Base-by-base conservation (phyloP, 2,797 vertebrate genomes). In the Dryobates pubescens region DNA sequence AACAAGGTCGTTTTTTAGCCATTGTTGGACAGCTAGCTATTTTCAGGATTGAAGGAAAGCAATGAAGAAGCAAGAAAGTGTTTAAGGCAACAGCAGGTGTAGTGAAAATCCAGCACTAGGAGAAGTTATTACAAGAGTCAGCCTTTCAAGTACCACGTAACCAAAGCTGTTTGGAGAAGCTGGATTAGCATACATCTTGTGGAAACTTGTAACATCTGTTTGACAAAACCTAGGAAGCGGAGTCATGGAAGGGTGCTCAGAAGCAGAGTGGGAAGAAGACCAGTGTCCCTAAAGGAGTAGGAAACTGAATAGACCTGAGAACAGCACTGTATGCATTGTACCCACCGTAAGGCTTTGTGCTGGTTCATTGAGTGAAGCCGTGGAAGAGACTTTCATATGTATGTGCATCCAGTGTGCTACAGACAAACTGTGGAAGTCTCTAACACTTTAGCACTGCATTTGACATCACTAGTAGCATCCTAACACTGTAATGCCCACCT, bases 251-350 rank as follows among this genome's bases (percentile, higher is more conserved):
- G 18, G 8, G 3, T 26, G 24, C 30, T 84, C 56, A 86, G 56
- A 69, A 36, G 22, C 27, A 90, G 57, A 70, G 24, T 17, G 15
- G 24, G 15, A 86, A 27, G 43, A 88, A 76, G 24, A 76, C 1
- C 9, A 30, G 2, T 0, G 0, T 2, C 1, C 9, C 17, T 54
- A 58, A 78, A 49, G 8, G 54, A 4, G 19, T 24, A 69, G 59
- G 36, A 87, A 70, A 59, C 74, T n/a, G 9, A 64, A 61, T 8
- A 9, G 14, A 22, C 53, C 45, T 0, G 4, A 54, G n/a, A 43
- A 29, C 23, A 41, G 6, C 17, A 59, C 8, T 38, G 7, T 14
- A 54, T 76, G 75, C 79, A 8, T 36, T 5, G 5, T 34, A 38
- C 4, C 9, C 45, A 54, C 12, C 43, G 24, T 16, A 57, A 69